Evolutionary conservation across 2,797 vertebrate genomes (phyloP).

Genomic region (Amblyraja radiata): DNA sequence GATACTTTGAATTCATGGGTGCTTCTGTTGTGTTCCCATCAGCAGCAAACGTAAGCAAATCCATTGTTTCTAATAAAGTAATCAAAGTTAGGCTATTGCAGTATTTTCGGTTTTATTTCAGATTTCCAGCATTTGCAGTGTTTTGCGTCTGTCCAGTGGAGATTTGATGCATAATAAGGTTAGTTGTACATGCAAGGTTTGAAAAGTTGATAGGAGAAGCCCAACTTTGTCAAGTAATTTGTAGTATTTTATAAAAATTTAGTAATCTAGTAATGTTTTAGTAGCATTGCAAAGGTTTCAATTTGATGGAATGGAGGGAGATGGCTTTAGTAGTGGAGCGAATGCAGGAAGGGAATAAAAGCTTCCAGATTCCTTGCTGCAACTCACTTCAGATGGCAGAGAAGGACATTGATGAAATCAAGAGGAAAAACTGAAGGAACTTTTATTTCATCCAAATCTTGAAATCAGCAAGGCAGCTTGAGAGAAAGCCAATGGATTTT

Average conservation of each 20-base stretch:
- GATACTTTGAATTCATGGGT: constrained; percentile 57
- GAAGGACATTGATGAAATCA: background rate
- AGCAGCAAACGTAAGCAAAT: constrained; percentile 52
- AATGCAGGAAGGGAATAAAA: background rate
- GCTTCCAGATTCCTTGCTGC: background rate
- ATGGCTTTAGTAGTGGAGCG: background rate
- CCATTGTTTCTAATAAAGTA: background rate
- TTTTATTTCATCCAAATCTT: background rate
- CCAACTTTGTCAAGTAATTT: background rate
- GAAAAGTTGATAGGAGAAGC: background rate
- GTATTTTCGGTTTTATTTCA: no score
- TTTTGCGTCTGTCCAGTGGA: background rate
- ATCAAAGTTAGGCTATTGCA: background rate
- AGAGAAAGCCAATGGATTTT: background rate
- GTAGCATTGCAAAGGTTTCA: background rate
- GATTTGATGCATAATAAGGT: background rate
- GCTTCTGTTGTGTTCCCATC: constrained; percentile 48
- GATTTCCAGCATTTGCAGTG: no score
- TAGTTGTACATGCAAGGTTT: background rate
- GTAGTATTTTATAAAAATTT: background rate
- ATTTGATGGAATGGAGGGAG: background rate
- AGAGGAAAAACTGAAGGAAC: background rate
- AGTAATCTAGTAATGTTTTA: background rate
- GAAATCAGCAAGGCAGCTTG: background rate
- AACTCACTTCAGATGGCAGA: background rate